Evolutionary conservation across 2,888 invertebrate genomes (phyloP).

Genomic region (Agrochola litura): DNA sequence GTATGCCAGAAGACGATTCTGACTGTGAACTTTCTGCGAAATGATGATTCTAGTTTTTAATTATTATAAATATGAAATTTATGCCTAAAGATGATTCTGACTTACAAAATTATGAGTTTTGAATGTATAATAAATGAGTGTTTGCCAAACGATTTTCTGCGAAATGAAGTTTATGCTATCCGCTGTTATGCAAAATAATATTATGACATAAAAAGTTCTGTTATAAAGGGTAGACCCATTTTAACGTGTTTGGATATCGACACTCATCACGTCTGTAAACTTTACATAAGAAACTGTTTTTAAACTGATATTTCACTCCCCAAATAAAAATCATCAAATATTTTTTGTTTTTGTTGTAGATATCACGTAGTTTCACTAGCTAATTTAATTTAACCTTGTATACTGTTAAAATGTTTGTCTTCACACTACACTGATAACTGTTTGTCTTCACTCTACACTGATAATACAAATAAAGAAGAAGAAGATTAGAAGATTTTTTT

Average conservation of each 20-base stretch:
- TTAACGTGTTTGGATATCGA: not conserved
- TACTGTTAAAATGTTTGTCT: not conserved
- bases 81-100: too few relatives aligned
- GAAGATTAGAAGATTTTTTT: too few relatives aligned
- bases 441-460: not conserved
- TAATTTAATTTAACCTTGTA: not conserved
- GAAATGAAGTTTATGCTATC: too few relatives aligned
- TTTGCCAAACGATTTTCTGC: too few relatives aligned
- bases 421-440: not conserved
- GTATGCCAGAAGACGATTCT: too few relatives aligned
- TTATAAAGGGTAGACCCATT: not conserved
- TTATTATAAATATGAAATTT: too few relatives aligned
- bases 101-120: too few relatives aligned
- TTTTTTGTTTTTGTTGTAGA: not conserved
- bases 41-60: too few relatives aligned
- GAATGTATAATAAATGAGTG: too few relatives aligned
- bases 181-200: too few relatives aligned
- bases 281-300: not conserved
- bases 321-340: not conserved
- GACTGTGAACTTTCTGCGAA: too few relatives aligned
- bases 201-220: too few relatives aligned
- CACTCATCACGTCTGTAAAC: not conserved
- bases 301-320: not conserved
- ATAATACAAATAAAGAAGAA: not conserved
- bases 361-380: not conserved